Base-by-base conservation (phyloP, 2,113 vertebrate genomes). In the Cynocephalus volans region DNA sequence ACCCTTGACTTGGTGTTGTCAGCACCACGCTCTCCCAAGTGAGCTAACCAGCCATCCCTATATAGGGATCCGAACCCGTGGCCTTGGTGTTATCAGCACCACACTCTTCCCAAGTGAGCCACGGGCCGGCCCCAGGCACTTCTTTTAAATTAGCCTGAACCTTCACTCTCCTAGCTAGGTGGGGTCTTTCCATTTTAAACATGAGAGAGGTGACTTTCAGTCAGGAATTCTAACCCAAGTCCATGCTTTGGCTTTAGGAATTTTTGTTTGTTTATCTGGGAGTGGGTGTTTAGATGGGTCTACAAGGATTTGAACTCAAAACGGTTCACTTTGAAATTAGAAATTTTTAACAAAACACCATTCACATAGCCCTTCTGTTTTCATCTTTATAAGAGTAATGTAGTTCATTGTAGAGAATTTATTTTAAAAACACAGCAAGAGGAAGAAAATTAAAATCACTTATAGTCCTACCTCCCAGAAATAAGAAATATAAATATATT, bases 241-340 rank as follows among this genome's bases (percentile, higher is more conserved):
- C 45, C 56, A 12, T 54, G n/a, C 72, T 65, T 65, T 84, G 7
- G 21, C 90, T 89, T 69, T 54, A 48, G 24, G 60, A 80, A 17
- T 75, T 45, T 82, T 36, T 45, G 5, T 64, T 31, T 92, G 41
- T 58, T 36, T 80, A 9, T 76, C 31, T 90, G 18, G 45, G 4
- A 18, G 17, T 83, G 41, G 33, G 48, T 54, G 19, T 92, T 82
- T 50, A 36, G 52, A 58, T 81, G 58, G 36, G 12, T 69, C 3
- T 8, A 6, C 6, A 10, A 24, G 33, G 9, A 4, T 82, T 58
- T 84, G 64, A 80, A 31, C 24, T 79, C 23, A 31, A 41, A 86
- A 65, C n/a, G n/a, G 58, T 92, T 97, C 50, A 21, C 65, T 76
- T 76, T 36, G 33, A 85, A 90, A 82, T 89, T 21, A 81, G 65